A percentile compares a stretch with the other conserved stretches of the same genome.
Conservation (phyloP, 1,140 invertebrate species). For the Drosophila erecta region DNA sequence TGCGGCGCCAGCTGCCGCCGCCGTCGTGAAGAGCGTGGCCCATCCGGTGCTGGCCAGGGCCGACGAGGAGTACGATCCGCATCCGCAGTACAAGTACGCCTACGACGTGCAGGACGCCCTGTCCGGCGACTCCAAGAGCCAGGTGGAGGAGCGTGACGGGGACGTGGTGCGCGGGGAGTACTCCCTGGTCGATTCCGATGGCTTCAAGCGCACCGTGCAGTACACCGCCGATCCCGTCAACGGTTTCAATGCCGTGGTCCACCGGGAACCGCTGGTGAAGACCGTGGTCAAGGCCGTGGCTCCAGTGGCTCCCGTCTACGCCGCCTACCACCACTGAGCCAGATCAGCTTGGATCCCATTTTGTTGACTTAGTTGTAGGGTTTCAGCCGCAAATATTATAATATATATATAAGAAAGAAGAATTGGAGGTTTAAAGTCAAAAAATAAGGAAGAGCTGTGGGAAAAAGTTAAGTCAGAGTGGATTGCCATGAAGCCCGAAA, state of each 20-base stretch:
- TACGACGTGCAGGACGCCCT: conserved; percentile 85
- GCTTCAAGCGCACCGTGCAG: conserved; percentile 73
- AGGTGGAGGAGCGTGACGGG: conserved; percentile 86
- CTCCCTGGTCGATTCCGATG: conserved; percentile 73
- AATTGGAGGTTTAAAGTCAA: no score
- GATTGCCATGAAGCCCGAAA: no score
- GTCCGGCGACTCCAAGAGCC: conserved; percentile 86
- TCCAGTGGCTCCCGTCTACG: conserved; percentile 22
- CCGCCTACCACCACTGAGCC: conserved; percentile 38
- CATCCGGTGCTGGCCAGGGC: conserved; percentile 51
- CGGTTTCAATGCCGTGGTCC: conserved; percentile 83
- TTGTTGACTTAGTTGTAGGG: conserved; percentile 37
- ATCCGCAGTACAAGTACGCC: conserved; percentile 85
- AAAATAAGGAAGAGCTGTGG: no score
- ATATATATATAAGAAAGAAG: no score
- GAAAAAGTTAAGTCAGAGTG: no score
- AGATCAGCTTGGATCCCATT: not conserved
- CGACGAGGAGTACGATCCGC: conserved; percentile 75
- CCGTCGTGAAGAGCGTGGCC: conserved; percentile 38
- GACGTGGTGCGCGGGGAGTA: conserved; percentile 85
- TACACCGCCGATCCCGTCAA: conserved; percentile 79
- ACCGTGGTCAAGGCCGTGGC: conserved; percentile 38
- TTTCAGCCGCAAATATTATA: not conserved
- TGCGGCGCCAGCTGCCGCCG: conserved; percentile 3
- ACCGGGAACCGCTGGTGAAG: conserved; percentile 75